Percentiles rank a stretch among this genome's conserved stretches.
phyloP scores from a whole-genome alignment of 1,140 invertebrate genomes.

The Drosophila simulans region DNA sequence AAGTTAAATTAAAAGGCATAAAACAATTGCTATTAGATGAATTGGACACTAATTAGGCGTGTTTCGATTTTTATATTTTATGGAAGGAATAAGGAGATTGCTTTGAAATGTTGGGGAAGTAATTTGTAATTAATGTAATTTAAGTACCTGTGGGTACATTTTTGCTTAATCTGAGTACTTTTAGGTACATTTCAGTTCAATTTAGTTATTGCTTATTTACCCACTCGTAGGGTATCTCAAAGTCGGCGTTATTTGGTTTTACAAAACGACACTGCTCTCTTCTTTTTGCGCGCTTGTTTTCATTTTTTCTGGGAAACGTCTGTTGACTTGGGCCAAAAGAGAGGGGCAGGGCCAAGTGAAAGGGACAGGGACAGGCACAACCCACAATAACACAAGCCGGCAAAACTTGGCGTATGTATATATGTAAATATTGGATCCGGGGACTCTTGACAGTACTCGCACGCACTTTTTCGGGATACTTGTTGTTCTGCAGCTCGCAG shows the following conservation, averaged over 20 bases:
- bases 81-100: not conserved
- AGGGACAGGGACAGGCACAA: not conserved
- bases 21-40: not conserved
- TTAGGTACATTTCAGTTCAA: too few relatives aligned
- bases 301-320: conserved; percentile 16
- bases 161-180: not conserved
- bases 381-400: conserved; percentile 8
- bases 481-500: conserved; percentile 22
- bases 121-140: not conserved
- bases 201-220: too few relatives aligned
- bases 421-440: conserved; percentile 43
- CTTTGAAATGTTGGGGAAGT: not conserved
- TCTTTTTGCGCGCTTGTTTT: conserved; percentile 2
- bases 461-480: conserved; percentile 14
- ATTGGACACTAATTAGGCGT: not conserved
- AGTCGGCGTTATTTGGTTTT: not conserved
- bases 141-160: not conserved
- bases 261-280: too few relatives aligned
- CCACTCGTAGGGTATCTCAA: not conserved
- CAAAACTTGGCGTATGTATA: not conserved
- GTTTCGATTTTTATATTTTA: not conserved
- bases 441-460: conserved; percentile 16
- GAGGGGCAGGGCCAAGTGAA: not conserved
- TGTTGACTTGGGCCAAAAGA: conserved; percentile 9
- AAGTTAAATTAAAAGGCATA: conserved; percentile 1